These are phyloP conservation scores for Ethmia dodecea DNA, from an alignment of 2,888 invertebrate genomes.

Conservation along the genomic window DNA sequence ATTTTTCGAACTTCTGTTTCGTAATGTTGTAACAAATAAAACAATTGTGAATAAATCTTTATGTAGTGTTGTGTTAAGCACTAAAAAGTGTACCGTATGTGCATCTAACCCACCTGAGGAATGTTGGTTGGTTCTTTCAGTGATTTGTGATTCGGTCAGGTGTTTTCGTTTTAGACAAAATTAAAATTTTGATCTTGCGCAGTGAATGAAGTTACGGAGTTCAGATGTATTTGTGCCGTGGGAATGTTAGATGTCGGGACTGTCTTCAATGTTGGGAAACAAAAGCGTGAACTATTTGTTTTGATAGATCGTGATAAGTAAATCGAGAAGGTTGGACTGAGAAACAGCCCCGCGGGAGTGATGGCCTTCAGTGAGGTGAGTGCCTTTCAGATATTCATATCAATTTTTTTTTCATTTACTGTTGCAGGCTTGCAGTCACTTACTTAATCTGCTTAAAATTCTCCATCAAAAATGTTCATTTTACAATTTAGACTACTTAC, in stretches of 20 bases:
- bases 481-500: too few species aligned
- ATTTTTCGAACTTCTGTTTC: slow-evolving; percentile 56
- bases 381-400: slow-evolving; percentile 26
- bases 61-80: slow-evolving; percentile 47
- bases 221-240: slow-evolving; percentile 74
- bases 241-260: slow-evolving; percentile 74
- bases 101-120: slow-evolving; percentile 80
- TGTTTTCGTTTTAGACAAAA: slow-evolving; percentile 74
- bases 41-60: slow-evolving; percentile 35
- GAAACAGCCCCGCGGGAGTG: slow-evolving; percentile 77
- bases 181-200: slow-evolving; percentile 75
- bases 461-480: too few species aligned
- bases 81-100: slow-evolving; percentile 46
- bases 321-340: slow-evolving; percentile 72
- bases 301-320: slow-evolving; percentile 68
- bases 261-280: slow-evolving; percentile 75
- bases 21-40: slow-evolving; percentile 44
- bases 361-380: slow-evolving; percentile 90
- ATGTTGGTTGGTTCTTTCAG: slow-evolving; percentile 78
- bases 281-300: slow-evolving; percentile 76
- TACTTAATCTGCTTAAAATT: too few species aligned
- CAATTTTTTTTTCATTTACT: too few species aligned
- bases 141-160: slow-evolving; percentile 80
- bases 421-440: too few species aligned
- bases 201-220: slow-evolving; percentile 71